These are phyloP conservation scores for Rhinichthys osculus DNA, from an alignment of 2,797 vertebrate species.

Conservation along the genomic window DNA sequence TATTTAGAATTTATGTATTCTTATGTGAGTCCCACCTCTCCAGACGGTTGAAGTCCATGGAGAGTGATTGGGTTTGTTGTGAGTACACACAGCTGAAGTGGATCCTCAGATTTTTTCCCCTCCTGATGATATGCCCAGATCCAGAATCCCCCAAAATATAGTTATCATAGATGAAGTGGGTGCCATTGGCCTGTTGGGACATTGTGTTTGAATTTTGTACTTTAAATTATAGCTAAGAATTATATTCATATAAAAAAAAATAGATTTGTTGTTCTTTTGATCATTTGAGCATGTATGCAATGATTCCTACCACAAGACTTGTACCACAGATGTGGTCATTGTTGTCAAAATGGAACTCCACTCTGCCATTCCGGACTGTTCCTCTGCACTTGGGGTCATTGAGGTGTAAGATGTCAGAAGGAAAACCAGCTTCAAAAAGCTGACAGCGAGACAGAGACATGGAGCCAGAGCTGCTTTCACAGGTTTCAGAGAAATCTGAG, in stretches of 20 bases:
- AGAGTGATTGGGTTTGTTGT: constrained; percentile 68
- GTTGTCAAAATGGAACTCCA: constrained; percentile 59
- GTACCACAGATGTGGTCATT: constrained; percentile 56
- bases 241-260: neutral
- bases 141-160: constrained; percentile 62
- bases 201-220: neutral
- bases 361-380: constrained; percentile 45
- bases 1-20: neutral
- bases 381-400: constrained; percentile 58
- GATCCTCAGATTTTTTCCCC: constrained; percentile 64
- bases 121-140: constrained; percentile 59
- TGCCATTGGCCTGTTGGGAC: constrained; percentile 74
- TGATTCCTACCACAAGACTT: constrained; percentile 45
- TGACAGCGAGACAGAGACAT: constrained; percentile 64
- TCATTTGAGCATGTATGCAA: neutral
- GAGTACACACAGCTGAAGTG: constrained; percentile 71
- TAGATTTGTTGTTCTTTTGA: neutral
- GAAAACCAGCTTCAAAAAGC: constrained; percentile 63
- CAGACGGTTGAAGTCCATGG: constrained; percentile 72
- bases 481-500: constrained; percentile 61
- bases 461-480: constrained; percentile 31
- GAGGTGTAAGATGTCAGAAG: constrained; percentile 50
- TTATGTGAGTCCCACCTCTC: constrained; percentile 64
- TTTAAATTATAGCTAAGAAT: neutral
- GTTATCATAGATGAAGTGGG: constrained; percentile 73